A percentile compares a stretch with the other conserved stretches of the same genome.
Evolutionary conservation across 2,888 invertebrate species (phyloP).

Genomic region (Mongoloraphidia duomilia): DNA sequence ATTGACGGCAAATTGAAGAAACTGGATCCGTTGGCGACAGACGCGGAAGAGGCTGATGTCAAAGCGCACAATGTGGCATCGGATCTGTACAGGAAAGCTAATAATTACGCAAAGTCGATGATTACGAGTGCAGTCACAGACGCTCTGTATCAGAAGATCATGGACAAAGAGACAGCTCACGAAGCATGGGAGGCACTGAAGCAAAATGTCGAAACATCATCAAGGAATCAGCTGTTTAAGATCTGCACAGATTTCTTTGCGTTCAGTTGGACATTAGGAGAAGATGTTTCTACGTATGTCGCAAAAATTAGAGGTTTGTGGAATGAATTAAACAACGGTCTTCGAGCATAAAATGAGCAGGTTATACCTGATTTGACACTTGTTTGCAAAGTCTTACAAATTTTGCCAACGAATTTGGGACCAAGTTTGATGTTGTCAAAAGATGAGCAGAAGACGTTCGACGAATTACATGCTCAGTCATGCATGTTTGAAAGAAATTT

Average conservation of each 20-base stretch:
- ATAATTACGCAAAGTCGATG: slow-evolving; percentile 23
- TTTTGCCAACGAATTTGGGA: slow-evolving; percentile 12
- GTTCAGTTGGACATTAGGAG: slow-evolving; percentile 18
- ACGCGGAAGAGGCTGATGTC: slow-evolving; percentile 3
- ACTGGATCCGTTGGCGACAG: slow-evolving; percentile 11
- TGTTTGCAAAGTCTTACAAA: slow-evolving; percentile 16
- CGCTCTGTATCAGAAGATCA: slow-evolving; percentile 22
- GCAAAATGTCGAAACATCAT: slow-evolving; percentile 19
- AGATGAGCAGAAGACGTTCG: slow-evolving; percentile 14
- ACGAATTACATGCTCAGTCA: slow-evolving; percentile 14
- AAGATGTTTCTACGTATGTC: slow-evolving; percentile 19
- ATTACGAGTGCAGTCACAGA: slow-evolving; percentile 20
- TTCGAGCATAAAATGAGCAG: slow-evolving; percentile 13
- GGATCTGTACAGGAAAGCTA: slow-evolving; percentile 20
- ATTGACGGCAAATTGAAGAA: slow-evolving; percentile 18
- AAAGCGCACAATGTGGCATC: too few species aligned
- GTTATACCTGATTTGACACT: slow-evolving; percentile 15
- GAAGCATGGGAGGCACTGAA: slow-evolving; percentile 21
- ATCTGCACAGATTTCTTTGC: slow-evolving; percentile 21
- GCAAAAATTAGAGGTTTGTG: slow-evolving; percentile 12
- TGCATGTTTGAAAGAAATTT: slow-evolving; percentile 16
- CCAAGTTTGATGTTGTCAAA: slow-evolving; percentile 17
- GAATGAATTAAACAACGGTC: slow-evolving; percentile 16
- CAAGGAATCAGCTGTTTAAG: slow-evolving; percentile 22
- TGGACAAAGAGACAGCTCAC: slow-evolving; percentile 21